A percentile compares a stretch with the other conserved stretches of the same genome.
Conservation (phyloP, 2,797 vertebrate species). For the Myioborus miniatus region DNA sequence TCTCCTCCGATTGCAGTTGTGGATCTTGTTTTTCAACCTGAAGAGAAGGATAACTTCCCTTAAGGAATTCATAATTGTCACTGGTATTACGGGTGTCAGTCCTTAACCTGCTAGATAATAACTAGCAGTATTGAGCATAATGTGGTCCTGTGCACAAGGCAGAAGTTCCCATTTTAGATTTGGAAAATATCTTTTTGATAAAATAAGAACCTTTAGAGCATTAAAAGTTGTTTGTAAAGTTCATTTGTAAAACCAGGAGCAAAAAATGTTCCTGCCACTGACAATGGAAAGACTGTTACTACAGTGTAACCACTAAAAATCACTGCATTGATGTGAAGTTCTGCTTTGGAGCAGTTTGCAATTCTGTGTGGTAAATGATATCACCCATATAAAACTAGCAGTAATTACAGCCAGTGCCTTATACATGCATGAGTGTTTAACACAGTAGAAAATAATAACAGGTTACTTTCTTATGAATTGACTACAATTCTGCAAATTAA, state of each 20-base stretch:
- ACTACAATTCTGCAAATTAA: not conserved
- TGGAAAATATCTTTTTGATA: not conserved
- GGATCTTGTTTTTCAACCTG: not conserved
- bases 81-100: not conserved
- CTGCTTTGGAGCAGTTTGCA: not conserved
- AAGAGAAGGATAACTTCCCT: not conserved
- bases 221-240: not conserved
- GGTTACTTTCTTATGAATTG: not conserved
- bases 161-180: not conserved
- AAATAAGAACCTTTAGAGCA: not conserved
- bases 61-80: not conserved
- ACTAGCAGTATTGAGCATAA: not conserved
- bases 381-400: not conserved
- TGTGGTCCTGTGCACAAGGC: not conserved
- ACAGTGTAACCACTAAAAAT: not conserved
- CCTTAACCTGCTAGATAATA: not conserved
- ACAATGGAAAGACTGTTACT: not conserved
- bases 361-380: not conserved
- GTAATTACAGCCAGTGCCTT: not conserved
- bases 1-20: not conserved
- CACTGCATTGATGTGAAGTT: not conserved
- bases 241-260: not conserved
- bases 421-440: not conserved
- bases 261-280: not conserved
- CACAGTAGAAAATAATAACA: not conserved